Base-by-base conservation (phyloP, 2,113 vertebrate genomes). In the Sapayoa aenigma region DNA sequence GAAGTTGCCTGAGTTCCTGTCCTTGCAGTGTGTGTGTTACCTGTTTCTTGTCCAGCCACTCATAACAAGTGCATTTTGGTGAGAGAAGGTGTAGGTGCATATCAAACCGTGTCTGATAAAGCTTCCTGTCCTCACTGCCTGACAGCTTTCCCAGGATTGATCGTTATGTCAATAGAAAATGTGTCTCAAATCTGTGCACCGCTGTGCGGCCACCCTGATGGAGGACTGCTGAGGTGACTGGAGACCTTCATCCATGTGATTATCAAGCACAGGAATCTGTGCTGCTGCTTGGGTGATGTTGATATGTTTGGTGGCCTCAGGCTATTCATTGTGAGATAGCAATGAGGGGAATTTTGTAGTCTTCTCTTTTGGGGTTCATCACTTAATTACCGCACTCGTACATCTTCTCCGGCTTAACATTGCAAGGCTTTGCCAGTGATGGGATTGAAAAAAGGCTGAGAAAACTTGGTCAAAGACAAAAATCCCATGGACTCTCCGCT, bases 351-450 rank as follows among this genome's bases (percentile, higher is more conserved):
- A 8, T 62, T 73, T 37, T n/a, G 13, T 62, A 14, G 49, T 46
- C 25, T 74, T 9, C 21, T 47, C 25, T 66, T 62, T 49, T 25
- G 11, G 53, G 33, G 7, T 50, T 62, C 28, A 10, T 69, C 44
- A 10, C 28, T 28, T 39, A 52, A 50, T 30, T 62, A 7, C 30
- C 2, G 2, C 4, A 5, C 23, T 82, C 11, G 1, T 18, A 4
- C 52, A 4, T 66, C 58, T 73, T 35, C 58, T 39, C 53, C 89
- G 69, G 42, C 31, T 47, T 76, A 78, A 19, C n/a, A 18, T 6
- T 67, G 49, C 23, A 79, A 67, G 27, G 21, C 20, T 91, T 73
- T 93, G 31, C 58, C 9, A 12, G 0, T 7, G 7, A 24, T 52
- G 53, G 18, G 14, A 20, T 39, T 85, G 47, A 82, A 46, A 37